Conservation (phyloP, 2,113 vertebrate genomes). For the Hydropotes inermis region DNA sequence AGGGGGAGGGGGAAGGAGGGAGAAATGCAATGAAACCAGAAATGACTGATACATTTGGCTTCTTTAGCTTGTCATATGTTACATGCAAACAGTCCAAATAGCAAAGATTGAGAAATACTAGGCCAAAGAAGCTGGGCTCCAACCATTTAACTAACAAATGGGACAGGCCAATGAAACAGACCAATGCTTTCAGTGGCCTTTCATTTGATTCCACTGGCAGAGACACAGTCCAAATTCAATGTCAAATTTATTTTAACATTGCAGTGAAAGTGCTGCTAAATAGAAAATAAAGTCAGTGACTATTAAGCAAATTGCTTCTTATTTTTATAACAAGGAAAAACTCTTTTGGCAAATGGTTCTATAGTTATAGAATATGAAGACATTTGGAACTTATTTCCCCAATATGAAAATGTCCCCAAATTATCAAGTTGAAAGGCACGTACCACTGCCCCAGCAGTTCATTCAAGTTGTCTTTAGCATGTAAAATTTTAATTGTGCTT, state of each 20-base stretch:
- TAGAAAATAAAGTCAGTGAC: conserved; percentile 72
- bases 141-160: background rate
- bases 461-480: conserved; percentile 79
- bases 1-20: no score
- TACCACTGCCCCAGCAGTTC: conserved; percentile 82
- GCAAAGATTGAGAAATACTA: background rate
- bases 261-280: conserved; percentile 75
- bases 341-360: conserved; percentile 80
- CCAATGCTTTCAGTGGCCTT: background rate
- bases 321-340: conserved; percentile 69
- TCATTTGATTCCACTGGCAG: background rate
- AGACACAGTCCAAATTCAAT: conserved; percentile 39
- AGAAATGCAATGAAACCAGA: background rate
- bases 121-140: background rate
- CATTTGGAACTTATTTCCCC: conserved; percentile 66
- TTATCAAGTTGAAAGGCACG: conserved; percentile 83
- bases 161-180: background rate
- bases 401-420: conserved; percentile 79
- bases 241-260: conserved; percentile 68
- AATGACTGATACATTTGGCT: background rate
- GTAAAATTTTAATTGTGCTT: conserved; percentile 83
- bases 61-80: background rate
- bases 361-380: conserved; percentile 69
- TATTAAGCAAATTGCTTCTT: conserved; percentile 63
- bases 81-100: background rate